A percentile compares a stretch with the other conserved stretches of the same genome.
These are phyloP conservation scores for Parnassius smintheus DNA, from an alignment of 2,888 invertebrate genomes.

Conservation along the genomic window DNA sequence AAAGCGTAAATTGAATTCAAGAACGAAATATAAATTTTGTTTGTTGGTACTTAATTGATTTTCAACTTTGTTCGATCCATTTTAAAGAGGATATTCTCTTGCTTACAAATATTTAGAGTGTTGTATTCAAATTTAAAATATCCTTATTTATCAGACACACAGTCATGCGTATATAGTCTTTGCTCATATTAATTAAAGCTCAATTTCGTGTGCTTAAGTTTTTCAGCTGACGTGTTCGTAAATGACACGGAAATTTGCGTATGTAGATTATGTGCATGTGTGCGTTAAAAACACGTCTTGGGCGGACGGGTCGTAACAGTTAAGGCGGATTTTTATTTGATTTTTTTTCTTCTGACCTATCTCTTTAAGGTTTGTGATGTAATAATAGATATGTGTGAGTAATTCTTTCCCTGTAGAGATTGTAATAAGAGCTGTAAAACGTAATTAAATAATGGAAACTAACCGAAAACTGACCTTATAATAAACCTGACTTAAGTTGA, in stretches of 20 bases:
- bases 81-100: conserved; percentile 19
- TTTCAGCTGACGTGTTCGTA: conserved; percentile 77
- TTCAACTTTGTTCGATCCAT: conserved; percentile 14
- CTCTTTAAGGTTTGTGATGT: conserved; percentile 15
- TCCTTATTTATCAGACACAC: conserved; percentile 64
- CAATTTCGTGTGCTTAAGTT: conserved; percentile 40
- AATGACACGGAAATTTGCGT: conserved; percentile 57
- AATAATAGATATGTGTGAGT: not conserved
- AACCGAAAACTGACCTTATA: too few relatives aligned
- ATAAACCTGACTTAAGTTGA: too few relatives aligned
- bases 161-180: conserved; percentile 40
- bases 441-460: too few relatives aligned
- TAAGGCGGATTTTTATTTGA: conserved; percentile 54
- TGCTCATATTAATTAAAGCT: conserved; percentile 39
- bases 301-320: conserved; percentile 51
- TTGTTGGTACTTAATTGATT: conserved; percentile 15
- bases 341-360: conserved; percentile 23
- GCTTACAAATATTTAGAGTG: conserved; percentile 48
- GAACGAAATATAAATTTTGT: conserved; percentile 1
- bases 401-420: too few relatives aligned
- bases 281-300: conserved; percentile 70
- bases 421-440: too few relatives aligned
- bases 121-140: conserved; percentile 72
- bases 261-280: conserved; percentile 44
- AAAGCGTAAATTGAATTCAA: conserved; percentile 38